Percentiles rank a stretch among this genome's conserved stretches.
Evolutionary conservation across 2,888 invertebrate species (phyloP).

Genomic region (Ennomos fuscantarius): DNA sequence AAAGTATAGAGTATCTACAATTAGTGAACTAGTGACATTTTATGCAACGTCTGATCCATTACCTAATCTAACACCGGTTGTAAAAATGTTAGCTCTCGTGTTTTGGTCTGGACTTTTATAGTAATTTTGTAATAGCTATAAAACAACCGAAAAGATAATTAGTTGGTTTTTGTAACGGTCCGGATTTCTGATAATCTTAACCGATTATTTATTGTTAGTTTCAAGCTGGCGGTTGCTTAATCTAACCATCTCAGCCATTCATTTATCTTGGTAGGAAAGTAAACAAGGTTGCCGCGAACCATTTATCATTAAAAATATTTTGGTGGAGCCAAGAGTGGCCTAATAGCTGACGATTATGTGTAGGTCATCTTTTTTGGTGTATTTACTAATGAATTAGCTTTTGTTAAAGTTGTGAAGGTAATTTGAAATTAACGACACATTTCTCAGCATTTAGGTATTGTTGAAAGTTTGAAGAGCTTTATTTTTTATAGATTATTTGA

Average conservation of each 20-base stretch:
- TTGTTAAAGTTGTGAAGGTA: neutral
- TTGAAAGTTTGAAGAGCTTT: too few relatives aligned
- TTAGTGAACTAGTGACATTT: conserved; percentile 10
- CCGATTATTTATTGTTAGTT: conserved; percentile 4
- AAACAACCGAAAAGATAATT: conserved; percentile 7
- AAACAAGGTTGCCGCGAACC: conserved; percentile 20
- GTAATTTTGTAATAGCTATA: neutral
- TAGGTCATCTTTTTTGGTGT: too few relatives aligned
- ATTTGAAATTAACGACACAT: neutral
- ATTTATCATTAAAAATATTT: conserved; percentile 12
- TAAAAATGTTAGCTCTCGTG: neutral
- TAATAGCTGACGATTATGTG: too few relatives aligned
- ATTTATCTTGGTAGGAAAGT: conserved; percentile 19
- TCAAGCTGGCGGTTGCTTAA: conserved; percentile 4
- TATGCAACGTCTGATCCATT: conserved; percentile 29
- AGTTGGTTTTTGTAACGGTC: conserved; percentile 7
- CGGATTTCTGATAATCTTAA: conserved; percentile 10
- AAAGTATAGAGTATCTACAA: conserved; percentile 3
- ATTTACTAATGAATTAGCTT: too few relatives aligned
- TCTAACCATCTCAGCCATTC: conserved; percentile 10
- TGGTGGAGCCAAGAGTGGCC: neutral
- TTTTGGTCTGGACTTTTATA: neutral
- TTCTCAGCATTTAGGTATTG: too few relatives aligned
- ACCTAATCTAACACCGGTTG: conserved; percentile 16
- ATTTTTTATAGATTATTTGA: too few relatives aligned